These are phyloP conservation scores for Catostomus latipinnis DNA, from an alignment of 2,797 vertebrate species.

Conservation along the genomic window DNA sequence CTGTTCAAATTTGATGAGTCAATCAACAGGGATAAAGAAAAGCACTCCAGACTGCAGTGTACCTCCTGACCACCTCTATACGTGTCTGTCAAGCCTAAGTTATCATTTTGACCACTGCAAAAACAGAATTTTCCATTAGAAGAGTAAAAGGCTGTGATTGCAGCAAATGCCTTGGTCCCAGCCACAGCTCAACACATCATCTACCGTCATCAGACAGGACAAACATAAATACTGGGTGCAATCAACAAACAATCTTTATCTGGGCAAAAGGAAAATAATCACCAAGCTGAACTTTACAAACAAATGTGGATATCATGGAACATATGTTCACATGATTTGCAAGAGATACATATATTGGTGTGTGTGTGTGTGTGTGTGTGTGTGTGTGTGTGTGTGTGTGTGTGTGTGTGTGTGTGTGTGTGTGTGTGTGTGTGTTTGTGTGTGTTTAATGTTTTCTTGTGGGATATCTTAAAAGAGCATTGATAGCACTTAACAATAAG, in stretches of 20 bases:
- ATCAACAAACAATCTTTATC: slow-evolving; percentile 69
- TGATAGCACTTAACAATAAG: too few species aligned
- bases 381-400: too few species aligned
- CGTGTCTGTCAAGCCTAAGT: slow-evolving; percentile 58
- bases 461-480: too few species aligned
- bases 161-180: slow-evolving; percentile 53
- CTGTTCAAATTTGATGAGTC: slow-evolving; percentile 75
- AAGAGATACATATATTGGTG: slow-evolving; percentile 24
- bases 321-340: slow-evolving; percentile 33
- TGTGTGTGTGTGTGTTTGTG: too few species aligned
- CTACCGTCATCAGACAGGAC: slow-evolving; percentile 64
- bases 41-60: slow-evolving; percentile 58
- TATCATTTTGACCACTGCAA: slow-evolving; percentile 68
- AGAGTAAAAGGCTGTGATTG: slow-evolving; percentile 76
- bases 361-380: neutral
- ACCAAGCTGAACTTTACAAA: slow-evolving; percentile 26
- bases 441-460: too few species aligned
- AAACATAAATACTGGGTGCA: slow-evolving; percentile 56
- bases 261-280: slow-evolving; percentile 1
- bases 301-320: slow-evolving; percentile 35
- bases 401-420: too few species aligned
- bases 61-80: slow-evolving; percentile 66
- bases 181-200: slow-evolving; percentile 64
- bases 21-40: slow-evolving; percentile 71
- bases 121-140: slow-evolving; percentile 70